A percentile compares a stretch with the other conserved stretches of the same genome.
Conservation (phyloP, 2,113 vertebrate species). For the Caloenas nicobarica region DNA sequence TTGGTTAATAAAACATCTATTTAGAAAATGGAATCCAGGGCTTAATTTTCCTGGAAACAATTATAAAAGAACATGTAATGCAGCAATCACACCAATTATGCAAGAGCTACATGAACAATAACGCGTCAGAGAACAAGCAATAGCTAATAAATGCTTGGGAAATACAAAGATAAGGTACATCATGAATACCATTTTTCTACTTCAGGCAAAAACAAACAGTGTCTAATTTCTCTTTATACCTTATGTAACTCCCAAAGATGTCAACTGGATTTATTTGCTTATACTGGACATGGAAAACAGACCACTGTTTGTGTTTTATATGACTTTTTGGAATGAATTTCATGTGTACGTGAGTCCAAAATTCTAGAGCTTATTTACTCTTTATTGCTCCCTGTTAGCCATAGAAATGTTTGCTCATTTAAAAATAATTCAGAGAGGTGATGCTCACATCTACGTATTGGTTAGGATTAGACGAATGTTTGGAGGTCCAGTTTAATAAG, state of each 20-base stretch:
- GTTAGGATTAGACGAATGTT: not conserved
- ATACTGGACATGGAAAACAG: not conserved
- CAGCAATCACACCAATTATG: not conserved
- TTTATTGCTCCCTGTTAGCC: not conserved
- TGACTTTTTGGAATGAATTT: not conserved
- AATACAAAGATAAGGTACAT: not conserved
- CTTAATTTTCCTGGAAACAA: not conserved
- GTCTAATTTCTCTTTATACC: not conserved
- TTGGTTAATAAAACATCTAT: not conserved
- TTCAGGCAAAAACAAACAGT: not conserved
- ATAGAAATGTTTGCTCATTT: not conserved
- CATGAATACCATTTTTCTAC: not conserved
- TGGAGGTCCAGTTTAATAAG: not conserved
- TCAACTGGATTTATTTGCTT: not conserved
- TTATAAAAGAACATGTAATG: not conserved
- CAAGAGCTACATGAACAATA: not conserved
- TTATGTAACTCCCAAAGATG: not conserved
- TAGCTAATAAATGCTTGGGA: not conserved
- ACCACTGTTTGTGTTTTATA: not conserved
- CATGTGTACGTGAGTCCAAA: not conserved
- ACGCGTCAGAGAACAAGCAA: not conserved
- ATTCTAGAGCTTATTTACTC: not conserved
- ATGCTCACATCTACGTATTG: not conserved
- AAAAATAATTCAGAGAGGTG: not conserved
- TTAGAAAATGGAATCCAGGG: not conserved